phyloP scores from a whole-genome alignment of 2,113 vertebrate genomes.

The Onychostoma macrolepis region DNA sequence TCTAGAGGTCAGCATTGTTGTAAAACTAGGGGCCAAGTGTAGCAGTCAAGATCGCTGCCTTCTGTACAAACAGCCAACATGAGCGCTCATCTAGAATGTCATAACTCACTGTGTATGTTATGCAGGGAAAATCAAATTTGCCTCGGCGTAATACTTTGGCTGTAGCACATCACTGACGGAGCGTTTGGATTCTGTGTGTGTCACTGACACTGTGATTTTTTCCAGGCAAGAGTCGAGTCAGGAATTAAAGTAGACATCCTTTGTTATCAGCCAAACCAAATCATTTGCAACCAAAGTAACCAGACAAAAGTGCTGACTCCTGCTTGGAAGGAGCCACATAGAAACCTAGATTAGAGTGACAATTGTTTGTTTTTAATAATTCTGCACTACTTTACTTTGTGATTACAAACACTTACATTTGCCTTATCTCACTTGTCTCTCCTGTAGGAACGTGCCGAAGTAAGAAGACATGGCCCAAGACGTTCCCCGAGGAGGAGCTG shows the following conservation, averaged over 20 bases:
- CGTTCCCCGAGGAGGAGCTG: conserved; percentile 90
- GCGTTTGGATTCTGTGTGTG: conserved; percentile 5
- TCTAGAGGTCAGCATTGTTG: conserved; percentile 57
- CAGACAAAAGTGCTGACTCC: conserved; percentile 19
- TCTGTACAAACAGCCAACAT: not conserved
- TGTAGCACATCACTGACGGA: conserved; percentile 63
- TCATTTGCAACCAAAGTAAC: not conserved
- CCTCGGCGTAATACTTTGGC: conserved; percentile 67
- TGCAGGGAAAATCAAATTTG: conserved; percentile 31
- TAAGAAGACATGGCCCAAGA: conserved; percentile 89
- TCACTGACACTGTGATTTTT: conserved; percentile 57
- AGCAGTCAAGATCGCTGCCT: conserved; percentile 4
- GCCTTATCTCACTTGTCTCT: not conserved
- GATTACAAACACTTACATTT: conserved; percentile 57
- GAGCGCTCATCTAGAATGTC: not conserved
- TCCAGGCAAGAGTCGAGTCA: conserved; percentile 69
- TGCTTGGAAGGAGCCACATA: conserved; percentile 33
- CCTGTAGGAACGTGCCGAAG: conserved; percentile 86
- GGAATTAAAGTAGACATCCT: not conserved
- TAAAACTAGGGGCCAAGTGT: conserved; percentile 28
- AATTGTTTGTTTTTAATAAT: conserved; percentile 11
- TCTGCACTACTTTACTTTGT: not conserved
- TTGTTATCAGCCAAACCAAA: not conserved
- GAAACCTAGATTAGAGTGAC: not conserved
- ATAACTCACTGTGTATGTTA: conserved; percentile 8